A percentile compares a stretch with the other conserved stretches of the same genome.
Evolutionary conservation across 2,888 invertebrate species (phyloP).

Genomic region (Eilema depressum): DNA sequence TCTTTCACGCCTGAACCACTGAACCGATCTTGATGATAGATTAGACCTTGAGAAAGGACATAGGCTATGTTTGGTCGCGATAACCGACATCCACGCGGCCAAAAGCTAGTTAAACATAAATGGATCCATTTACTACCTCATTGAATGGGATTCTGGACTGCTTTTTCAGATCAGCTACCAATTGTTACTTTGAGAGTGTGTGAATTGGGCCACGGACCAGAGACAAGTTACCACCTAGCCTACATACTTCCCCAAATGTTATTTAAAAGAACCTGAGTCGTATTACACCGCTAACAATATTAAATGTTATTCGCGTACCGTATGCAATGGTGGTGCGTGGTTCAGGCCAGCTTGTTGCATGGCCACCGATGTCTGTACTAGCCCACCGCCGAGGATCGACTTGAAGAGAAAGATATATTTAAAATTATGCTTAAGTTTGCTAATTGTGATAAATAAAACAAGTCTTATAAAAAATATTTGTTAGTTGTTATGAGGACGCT

Average conservation of each 20-base stretch:
- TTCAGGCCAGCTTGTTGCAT: constrained; percentile 67
- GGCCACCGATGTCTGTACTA: constrained; percentile 78
- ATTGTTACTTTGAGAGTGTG: too few species aligned
- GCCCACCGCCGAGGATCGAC: constrained; percentile 70
- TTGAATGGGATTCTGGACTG: too few species aligned
- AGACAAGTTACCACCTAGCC: not conserved
- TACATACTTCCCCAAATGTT: not conserved
- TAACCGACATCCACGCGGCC: too few species aligned
- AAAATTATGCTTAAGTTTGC: not conserved
- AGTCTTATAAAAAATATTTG: too few species aligned
- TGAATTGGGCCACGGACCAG: not conserved
- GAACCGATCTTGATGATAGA: too few species aligned
- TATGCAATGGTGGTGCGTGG: constrained; percentile 70
- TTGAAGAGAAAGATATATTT: constrained; percentile 32
- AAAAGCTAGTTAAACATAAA: too few species aligned
- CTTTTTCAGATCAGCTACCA: too few species aligned
- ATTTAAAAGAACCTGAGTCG: constrained; percentile 1
- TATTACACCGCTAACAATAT: constrained; percentile 5
- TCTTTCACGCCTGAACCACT: too few species aligned
- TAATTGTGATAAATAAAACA: not conserved
- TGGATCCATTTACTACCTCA: too few species aligned
- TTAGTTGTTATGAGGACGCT: too few species aligned
- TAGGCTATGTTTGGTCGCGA: too few species aligned
- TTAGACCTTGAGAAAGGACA: too few species aligned
- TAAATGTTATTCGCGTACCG: constrained; percentile 55